Evolutionary conservation across 2,797 vertebrate genomes (phyloP).

Genomic region (Molossus alvarezi): DNA sequence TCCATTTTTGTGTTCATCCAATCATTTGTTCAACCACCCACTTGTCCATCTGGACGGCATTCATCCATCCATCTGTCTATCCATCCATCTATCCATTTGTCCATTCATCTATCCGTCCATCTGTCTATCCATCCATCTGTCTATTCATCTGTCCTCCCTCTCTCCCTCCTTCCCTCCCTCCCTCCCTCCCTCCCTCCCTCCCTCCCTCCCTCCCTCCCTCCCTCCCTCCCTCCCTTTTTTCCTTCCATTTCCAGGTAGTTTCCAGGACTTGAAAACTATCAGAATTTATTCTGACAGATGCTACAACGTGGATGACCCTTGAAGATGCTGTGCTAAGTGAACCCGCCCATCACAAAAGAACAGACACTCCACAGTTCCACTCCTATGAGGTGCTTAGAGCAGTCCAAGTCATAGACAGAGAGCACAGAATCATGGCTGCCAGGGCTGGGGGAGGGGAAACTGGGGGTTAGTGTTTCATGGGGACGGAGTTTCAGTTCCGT

Average conservation of each 20-base stretch:
- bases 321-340: not conserved
- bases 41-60: too few species aligned
- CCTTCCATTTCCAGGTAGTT: slow-evolving; percentile 2
- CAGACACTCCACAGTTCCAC: too few species aligned
- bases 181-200: not conserved
- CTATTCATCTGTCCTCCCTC: rapidly evolving
- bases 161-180: rapidly evolving
- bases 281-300: not conserved
- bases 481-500: not conserved
- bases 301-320: not conserved
- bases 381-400: rapidly evolving
- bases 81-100: too few species aligned
- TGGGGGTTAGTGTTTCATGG: not conserved
- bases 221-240: not conserved
- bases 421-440: not conserved
- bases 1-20: not conserved
- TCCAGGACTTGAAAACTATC: not conserved
- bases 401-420: not conserved
- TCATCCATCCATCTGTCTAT: not conserved
- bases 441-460: too few species aligned
- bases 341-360: not conserved
- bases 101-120: too few species aligned
- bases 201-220: too few species aligned
- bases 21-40: rapidly evolving
- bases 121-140: too few species aligned